Evolutionary conservation across 2,888 invertebrate genomes (phyloP).

Genomic region (Ichneumon xanthorius): DNA sequence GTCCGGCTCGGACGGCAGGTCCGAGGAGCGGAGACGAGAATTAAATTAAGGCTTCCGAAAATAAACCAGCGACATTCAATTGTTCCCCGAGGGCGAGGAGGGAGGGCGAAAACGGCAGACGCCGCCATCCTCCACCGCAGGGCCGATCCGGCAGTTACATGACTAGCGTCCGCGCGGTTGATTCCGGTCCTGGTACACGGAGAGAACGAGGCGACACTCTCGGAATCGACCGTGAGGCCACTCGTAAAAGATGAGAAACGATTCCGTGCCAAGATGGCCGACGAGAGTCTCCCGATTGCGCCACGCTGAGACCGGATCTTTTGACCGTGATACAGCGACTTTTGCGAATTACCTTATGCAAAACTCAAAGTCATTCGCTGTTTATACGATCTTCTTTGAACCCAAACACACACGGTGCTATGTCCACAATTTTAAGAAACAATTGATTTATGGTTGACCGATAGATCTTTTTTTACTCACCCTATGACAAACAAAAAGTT

Average conservation of each 20-base stretch:
- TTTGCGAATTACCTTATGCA: not conserved
- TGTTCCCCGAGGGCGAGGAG: conserved; percentile 71
- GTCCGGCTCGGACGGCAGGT: conserved; percentile 40
- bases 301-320: conserved; percentile 32
- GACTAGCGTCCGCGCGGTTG: not conserved
- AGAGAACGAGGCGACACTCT: conserved; percentile 44
- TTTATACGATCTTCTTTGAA: not conserved
- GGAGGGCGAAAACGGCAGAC: conserved; percentile 51
- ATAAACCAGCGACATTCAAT: conserved; percentile 82
- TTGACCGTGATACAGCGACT: not conserved
- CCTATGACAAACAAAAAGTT: not conserved
- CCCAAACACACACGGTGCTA: not conserved
- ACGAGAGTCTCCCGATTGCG: conserved; percentile 54
- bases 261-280: conserved; percentile 78
- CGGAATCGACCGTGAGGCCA: conserved; percentile 63
- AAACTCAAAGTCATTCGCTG: conserved; percentile 1
- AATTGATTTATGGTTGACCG: not conserved
- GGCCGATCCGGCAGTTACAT: not conserved
- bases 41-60: conserved; percentile 83
- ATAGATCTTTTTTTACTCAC: not conserved
- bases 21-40: conserved; percentile 72
- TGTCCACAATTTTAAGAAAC: not conserved
- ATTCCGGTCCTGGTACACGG: not conserved
- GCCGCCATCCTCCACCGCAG: conserved; percentile 18
- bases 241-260: conserved; percentile 81